Conservation (phyloP, 2,888 invertebrate species). For the Scaptomyza caliginosa region DNA sequence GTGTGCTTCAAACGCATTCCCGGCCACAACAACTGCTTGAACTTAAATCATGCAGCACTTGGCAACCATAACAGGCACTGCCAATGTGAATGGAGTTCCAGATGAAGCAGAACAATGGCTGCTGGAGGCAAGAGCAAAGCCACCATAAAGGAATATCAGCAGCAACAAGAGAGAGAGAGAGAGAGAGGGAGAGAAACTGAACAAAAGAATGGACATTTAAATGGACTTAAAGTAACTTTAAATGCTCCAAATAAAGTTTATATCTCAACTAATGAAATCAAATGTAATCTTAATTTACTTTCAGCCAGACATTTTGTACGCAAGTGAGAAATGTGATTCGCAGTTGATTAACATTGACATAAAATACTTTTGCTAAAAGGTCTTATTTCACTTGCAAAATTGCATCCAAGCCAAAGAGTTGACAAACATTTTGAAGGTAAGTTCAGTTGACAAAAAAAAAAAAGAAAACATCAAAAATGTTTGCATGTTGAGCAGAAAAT, state of each 20-base stretch:
- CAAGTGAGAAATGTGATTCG: not conserved
- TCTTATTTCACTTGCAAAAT: not conserved
- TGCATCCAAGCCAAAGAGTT: not conserved
- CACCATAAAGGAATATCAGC: slow-evolving; percentile 18
- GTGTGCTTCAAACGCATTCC: slow-evolving; percentile 5
- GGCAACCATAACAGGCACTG: slow-evolving; percentile 41
- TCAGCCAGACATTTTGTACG: not conserved
- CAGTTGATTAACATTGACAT: not conserved
- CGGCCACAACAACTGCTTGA: slow-evolving; percentile 35
- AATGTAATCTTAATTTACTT: slow-evolving; percentile 9
- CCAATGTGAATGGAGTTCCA: slow-evolving; percentile 4
- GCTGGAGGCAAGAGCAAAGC: not conserved
- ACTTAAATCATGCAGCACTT: slow-evolving; percentile 41
- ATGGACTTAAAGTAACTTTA: slow-evolving; percentile 12
- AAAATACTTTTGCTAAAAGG: not conserved
- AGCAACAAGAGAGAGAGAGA: not conserved
- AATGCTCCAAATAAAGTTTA: not conserved
- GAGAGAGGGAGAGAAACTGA: not conserved
- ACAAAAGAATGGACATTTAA: slow-evolving; percentile 17
- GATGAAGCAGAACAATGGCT: not conserved
- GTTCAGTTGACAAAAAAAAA: not conserved
- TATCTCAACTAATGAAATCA: slow-evolving; percentile 5
- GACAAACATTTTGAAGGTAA: not conserved
- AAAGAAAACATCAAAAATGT: not conserved
- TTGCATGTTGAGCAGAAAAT: not conserved